Percentiles rank a stretch among this genome's conserved stretches.
Conservation (phyloP, 2,888 invertebrate species). For the Trissonchulus latispiculum region DNA sequence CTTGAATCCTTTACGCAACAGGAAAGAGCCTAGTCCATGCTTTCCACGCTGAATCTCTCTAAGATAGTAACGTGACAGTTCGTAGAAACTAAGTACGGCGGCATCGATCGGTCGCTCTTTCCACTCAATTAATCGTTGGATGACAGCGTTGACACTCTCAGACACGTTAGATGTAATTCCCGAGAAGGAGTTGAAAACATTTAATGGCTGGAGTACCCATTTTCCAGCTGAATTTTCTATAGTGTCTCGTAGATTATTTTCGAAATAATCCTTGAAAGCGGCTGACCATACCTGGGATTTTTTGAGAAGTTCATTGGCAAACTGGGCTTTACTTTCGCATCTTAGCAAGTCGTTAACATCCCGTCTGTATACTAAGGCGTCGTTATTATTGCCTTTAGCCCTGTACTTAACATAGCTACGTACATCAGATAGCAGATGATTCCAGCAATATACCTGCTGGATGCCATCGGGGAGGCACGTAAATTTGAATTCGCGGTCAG, state of each 20-base stretch:
- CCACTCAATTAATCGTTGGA: slow-evolving; percentile 2
- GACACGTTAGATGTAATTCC: slow-evolving; percentile 10
- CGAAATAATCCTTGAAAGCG: no score
- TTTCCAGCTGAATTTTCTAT: background rate
- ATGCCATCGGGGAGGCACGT: background rate
- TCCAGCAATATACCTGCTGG: background rate
- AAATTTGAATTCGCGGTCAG: background rate
- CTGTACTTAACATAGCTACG: background rate
- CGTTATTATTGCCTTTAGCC: background rate
- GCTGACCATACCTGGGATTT: no score
- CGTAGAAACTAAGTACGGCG: background rate
- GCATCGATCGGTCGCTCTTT: background rate
- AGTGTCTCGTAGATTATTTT: no score
- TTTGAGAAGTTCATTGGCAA: no score
- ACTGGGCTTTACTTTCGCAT: background rate
- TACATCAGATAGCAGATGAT: background rate
- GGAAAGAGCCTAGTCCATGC: background rate
- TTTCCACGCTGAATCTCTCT: background rate
- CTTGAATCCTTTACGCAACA: background rate
- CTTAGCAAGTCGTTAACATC: background rate
- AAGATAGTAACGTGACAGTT: background rate
- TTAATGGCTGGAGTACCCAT: background rate
- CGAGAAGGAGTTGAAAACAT: background rate
- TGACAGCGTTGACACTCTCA: background rate
- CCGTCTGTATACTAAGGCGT: background rate